phyloP scores from a whole-genome alignment of 2,888 invertebrate genomes.

The Branchipolynoe longqiensis region DNA sequence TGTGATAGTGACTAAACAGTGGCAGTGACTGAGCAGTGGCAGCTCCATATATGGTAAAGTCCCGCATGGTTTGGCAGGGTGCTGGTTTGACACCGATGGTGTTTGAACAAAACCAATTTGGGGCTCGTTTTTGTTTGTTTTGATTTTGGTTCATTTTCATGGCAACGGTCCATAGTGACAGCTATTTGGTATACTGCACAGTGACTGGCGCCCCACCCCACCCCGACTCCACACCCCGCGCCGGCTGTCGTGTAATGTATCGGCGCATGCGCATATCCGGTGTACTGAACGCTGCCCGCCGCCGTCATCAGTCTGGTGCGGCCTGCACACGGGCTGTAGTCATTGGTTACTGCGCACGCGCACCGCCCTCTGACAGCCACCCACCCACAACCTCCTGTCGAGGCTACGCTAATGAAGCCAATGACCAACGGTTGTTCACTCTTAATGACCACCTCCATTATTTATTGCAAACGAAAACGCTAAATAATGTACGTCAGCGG shows the following conservation, averaged over 20 bases:
- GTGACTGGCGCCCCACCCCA: too few relatives aligned
- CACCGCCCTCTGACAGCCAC: constrained; percentile 29
- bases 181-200: too few relatives aligned
- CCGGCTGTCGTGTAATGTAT: constrained; percentile 2
- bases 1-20: too few relatives aligned
- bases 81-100: too few relatives aligned
- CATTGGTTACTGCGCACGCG: constrained; percentile 32
- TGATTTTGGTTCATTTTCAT: too few relatives aligned
- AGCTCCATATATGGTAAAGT: too few relatives aligned
- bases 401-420: constrained; percentile 56
- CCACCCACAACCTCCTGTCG: constrained; percentile 15
- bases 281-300: constrained; percentile 29
- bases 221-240: neutral
- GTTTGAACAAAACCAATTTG: too few relatives aligned
- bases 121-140: too few relatives aligned
- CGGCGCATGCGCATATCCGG: constrained; percentile 7
- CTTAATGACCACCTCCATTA: constrained; percentile 55
- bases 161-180: too few relatives aligned
- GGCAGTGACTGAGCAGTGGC: too few relatives aligned
- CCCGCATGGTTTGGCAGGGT: too few relatives aligned
- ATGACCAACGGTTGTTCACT: constrained; percentile 52
- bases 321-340: neutral
- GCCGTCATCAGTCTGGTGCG: constrained; percentile 16
- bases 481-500: constrained; percentile 45
- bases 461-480: constrained; percentile 49